Evolutionary conservation across 2,113 vertebrate species (phyloP), one percentile per base, ranked within the genome.

Genomic region (Vulpes lagopus): DNA sequence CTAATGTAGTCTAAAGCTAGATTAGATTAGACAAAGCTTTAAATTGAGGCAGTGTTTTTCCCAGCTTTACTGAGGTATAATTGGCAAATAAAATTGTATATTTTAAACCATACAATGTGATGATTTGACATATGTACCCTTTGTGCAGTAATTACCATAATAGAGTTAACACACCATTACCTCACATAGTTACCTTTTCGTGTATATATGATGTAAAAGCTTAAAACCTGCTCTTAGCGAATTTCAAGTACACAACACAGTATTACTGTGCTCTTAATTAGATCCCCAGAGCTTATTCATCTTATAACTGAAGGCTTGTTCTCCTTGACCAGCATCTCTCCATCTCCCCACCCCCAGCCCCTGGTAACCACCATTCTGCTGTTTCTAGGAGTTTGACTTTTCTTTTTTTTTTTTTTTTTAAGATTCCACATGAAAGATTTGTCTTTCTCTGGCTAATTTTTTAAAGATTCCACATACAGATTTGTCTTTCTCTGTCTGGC

Each of bases 201-300:
- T 95, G 30, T 84, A 30, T 95, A 17, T 84, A 60, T 67, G 19
- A 65, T 55, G 11, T 76, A 35, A 92, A 87, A 96, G 43, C 82
- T 82, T 88, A 81, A 73, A 73, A 73, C 81, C n/a, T 81, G 27
- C 62, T 89, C 23, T 38, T 71, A 88, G 65, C 82, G 81, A 25
- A 74, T 92, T 95, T 88, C 35, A 67, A 67, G 49, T 84, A 51
- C 7, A 43, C 27, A 84, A 27, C 30, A 91, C 8, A 49, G 17
- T 16, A 23, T 84, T 76, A 74, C 79, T 92, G 1, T 64, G 79
- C 20, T 82, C 57, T 78, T 78, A 25, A 43, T 81, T 55, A 81
- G 59, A 60, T 74, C 35, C 76, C 49, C 65, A 82, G 90, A 67
- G 11, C 49, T 57, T 65, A 35, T 17, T 76, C 67, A 49, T 88